phyloP scores from a whole-genome alignment of 2,797 vertebrate species.

The Scyliorhinus canicula region DNA sequence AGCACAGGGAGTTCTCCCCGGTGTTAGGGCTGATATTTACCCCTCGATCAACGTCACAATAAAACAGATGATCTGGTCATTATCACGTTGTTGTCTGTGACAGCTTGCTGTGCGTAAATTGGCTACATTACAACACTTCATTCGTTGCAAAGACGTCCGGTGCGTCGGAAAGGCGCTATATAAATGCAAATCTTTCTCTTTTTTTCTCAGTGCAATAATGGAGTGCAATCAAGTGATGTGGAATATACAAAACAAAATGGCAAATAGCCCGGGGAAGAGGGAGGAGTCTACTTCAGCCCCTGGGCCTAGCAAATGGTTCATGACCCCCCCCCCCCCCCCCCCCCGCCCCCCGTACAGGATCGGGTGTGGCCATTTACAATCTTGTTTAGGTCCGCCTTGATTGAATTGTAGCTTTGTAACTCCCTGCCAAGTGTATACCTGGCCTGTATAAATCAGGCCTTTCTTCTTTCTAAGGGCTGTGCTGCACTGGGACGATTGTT shows the following conservation, averaged over 20 bases:
- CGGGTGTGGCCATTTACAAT: not conserved
- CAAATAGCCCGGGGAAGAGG: not conserved
- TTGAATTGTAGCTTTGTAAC: constrained; percentile 7
- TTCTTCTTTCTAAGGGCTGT: constrained; percentile 38
- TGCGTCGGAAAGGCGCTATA: not conserved
- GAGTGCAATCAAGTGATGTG: not conserved
- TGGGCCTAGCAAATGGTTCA: not conserved
- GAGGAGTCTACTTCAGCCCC: not conserved
- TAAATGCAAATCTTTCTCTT: not conserved
- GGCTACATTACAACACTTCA: not conserved
- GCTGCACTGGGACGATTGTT: not conserved
- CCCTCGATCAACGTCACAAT: not conserved
- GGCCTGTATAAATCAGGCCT: constrained; percentile 20
- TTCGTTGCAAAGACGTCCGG: not conserved
- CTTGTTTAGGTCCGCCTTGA: not conserved
- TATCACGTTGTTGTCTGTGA: not conserved
- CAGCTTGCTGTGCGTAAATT: not conserved
- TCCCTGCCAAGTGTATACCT: constrained; percentile 17
- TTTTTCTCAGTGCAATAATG: not conserved
- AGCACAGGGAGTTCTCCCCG: not conserved
- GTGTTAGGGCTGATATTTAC: not conserved
- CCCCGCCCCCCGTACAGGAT: too few species aligned
- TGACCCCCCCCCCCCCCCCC: too few species aligned
- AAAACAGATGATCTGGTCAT: not conserved
- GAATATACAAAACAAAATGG: not conserved